Evolutionary conservation across 2,797 vertebrate genomes (phyloP), one percentile per base, ranked within the genome.

Genomic region (Stomatorhinus walkeri): DNA sequence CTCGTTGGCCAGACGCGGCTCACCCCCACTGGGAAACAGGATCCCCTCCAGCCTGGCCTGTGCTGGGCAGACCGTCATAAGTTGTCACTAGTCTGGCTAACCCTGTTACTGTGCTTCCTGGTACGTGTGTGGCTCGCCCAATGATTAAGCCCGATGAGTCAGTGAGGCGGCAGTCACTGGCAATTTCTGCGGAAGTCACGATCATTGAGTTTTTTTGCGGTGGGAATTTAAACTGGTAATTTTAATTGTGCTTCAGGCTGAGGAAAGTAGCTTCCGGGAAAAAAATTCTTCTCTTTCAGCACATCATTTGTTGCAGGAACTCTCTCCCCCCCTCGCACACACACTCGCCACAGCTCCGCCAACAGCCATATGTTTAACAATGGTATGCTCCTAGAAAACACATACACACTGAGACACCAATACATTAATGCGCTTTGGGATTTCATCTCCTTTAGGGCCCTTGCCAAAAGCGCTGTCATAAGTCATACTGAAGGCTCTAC

Each of bases 1-100:
- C 48, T 72, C 81, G 87, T 86, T 88, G 89, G 87, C 88, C 87
- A 87, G 88, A 90, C 90, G 86, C 28, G 68, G 87, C 24, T 87
- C 43, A 87, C 40, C 49, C 51, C 87, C 56, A 84, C 85, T 76
- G 81, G 54, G 28, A 54, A 56, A 52, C 79, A 88, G 40, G 79
- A 36, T 61, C 51, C 48, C 28, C 28, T 68, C 54, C 28, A 52
- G 10, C 86, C 24, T 32, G 87, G 89, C 76, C 22, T 28, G 87
- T 49, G 24, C 52, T 86, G 85, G 43, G 49, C 40, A 19, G 81
- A 1, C 85, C 36, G 85, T 36, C 52, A 87, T 32, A 24, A 56
- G 49, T 36, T 40, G 52, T 87, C 24, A 56, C 24, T 56, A 43
- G 48, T n/a, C 46, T 19, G 24, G 85, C 52, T 24, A 1, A 12